Percentiles rank a stretch among this genome's conserved stretches.
Conservation (phyloP, 2,888 invertebrate species). For the Aleiodes testaceus region DNA sequence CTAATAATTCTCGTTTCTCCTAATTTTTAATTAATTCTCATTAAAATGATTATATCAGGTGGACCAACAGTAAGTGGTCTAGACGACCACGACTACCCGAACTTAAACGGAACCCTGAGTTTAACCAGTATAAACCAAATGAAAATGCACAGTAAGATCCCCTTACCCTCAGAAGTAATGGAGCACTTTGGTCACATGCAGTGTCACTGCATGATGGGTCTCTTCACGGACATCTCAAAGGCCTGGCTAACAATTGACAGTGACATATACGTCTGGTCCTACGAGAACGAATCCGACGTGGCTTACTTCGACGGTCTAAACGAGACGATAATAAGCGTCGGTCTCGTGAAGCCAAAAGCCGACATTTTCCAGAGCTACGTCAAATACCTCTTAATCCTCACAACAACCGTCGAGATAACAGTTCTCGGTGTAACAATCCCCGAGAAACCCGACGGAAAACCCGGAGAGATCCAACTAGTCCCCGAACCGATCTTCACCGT, state of each 20-base stretch:
- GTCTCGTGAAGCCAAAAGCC: slow-evolving; percentile 89
- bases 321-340: slow-evolving; percentile 95
- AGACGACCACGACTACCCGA: slow-evolving; percentile 93
- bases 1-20: no score
- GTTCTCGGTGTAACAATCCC: slow-evolving; percentile 83
- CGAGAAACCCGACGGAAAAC: slow-evolving; percentile 69
- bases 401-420: slow-evolving; percentile 96
- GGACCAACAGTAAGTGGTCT: slow-evolving; percentile 92
- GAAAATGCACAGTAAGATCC: slow-evolving; percentile 86
- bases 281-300: slow-evolving; percentile 94
- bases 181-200: slow-evolving; percentile 97
- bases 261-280: slow-evolving; percentile 98
- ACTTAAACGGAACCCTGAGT: slow-evolving; percentile 81
- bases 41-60: slow-evolving; percentile 73
- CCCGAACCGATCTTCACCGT: slow-evolving; percentile 96
- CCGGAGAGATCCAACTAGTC: slow-evolving; percentile 89
- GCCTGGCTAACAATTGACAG: slow-evolving; percentile 99
- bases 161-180: slow-evolving; percentile 93
- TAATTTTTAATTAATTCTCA: no score
- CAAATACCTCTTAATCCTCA: slow-evolving; percentile 90
- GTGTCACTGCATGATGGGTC: slow-evolving; percentile 96
- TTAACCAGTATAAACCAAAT: slow-evolving; percentile 83
- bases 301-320: slow-evolving; percentile 97
- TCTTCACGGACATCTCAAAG: slow-evolving; percentile 95
- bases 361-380: slow-evolving; percentile 93